Percentiles rank a stretch among this genome's conserved stretches.
These are phyloP conservation scores for Montipora capitata DNA, from an alignment of 92 coral and sea anemone genomes.

Conservation along the genomic window DNA sequence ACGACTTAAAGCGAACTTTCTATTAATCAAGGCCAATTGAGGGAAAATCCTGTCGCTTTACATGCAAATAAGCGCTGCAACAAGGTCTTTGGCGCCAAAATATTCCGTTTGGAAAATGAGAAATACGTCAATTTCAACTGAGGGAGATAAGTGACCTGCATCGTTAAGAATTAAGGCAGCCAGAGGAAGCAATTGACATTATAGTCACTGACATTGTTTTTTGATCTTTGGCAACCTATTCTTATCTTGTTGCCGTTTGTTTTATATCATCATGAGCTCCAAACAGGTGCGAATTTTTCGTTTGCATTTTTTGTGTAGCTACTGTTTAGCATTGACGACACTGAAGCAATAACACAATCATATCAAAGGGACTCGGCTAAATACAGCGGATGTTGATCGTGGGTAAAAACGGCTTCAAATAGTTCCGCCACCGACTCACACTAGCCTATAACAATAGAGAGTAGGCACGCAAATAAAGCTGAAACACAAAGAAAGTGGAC, in stretches of 20 bases:
- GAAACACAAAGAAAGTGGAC: no score
- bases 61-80: background rate
- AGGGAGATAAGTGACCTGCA: background rate
- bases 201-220: background rate
- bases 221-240: constrained; percentile 1
- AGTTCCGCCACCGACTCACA: constrained; percentile 39
- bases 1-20: background rate
- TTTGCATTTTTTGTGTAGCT: background rate
- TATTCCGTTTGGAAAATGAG: background rate
- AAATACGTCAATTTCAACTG: background rate
- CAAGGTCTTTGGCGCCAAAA: background rate
- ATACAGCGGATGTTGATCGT: constrained; percentile 7
- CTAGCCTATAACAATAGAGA: no score
- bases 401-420: background rate
- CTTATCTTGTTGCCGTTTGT: constrained; percentile 3
- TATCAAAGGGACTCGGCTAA: background rate
- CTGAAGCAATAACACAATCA: constrained; percentile 7
- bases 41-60: background rate
- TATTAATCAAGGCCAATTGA: background rate
- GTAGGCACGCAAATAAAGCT: no score
- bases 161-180: background rate
- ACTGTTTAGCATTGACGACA: constrained; percentile 26
- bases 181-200: background rate
- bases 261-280: background rate
- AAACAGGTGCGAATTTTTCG: constrained; percentile 22